Conservation (phyloP, 2,113 vertebrate genomes). For the Syrrhaptes paradoxus region DNA sequence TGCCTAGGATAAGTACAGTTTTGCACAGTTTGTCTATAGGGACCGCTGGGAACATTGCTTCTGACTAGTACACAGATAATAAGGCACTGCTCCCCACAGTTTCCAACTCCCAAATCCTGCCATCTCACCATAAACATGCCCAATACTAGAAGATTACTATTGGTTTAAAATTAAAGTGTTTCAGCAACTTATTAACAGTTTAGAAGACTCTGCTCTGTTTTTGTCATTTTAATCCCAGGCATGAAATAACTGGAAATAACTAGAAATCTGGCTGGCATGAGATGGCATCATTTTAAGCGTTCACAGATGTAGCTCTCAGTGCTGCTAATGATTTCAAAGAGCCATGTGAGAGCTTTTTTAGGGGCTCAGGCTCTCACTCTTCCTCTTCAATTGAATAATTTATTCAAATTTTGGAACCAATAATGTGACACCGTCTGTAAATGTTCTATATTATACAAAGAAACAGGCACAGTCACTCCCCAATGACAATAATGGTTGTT, state of each 20-base stretch:
- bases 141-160: background rate
- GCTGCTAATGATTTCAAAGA: background rate
- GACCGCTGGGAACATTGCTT: background rate
- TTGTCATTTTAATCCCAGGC: background rate
- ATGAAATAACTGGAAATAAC: background rate
- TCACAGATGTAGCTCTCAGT: background rate
- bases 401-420: slow-evolving; percentile 37
- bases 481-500: background rate
- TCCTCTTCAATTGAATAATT: slow-evolving; percentile 17
- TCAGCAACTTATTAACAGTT: background rate
- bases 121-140: background rate
- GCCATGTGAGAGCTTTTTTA: background rate
- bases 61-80: background rate
- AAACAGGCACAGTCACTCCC: background rate
- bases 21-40: background rate
- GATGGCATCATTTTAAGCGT: background rate
- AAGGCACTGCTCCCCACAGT: background rate
- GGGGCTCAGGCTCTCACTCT: background rate
- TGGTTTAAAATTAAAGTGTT: background rate
- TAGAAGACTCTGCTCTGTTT: background rate
- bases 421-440: slow-evolving; percentile 50
- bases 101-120: background rate
- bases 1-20: background rate
- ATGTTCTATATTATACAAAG: slow-evolving; percentile 15
- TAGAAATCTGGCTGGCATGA: background rate